phyloP scores from a whole-genome alignment of 2,888 invertebrate genomes.

The Monopis laevigella region DNA sequence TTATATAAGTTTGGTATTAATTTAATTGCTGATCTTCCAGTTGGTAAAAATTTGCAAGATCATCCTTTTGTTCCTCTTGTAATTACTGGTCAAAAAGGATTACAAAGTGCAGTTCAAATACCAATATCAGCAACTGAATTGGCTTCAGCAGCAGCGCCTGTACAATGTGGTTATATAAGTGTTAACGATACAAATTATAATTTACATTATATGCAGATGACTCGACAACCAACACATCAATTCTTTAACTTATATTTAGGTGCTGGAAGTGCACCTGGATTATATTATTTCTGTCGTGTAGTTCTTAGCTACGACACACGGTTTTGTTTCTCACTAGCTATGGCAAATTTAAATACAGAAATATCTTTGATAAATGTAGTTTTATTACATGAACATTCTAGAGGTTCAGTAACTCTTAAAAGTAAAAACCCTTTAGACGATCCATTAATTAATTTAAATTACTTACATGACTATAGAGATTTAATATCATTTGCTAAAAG shows the following conservation, averaged over 20 bases:
- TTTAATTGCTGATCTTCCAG: slow-evolving; percentile 37
- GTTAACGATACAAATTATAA: not conserved
- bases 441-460: slow-evolving; percentile 46
- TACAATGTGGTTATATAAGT: slow-evolving; percentile 27
- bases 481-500: slow-evolving; percentile 38
- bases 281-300: slow-evolving; percentile 35
- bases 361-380: slow-evolving; percentile 24
- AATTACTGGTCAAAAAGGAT: slow-evolving; percentile 39
- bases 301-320: slow-evolving; percentile 36
- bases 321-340: slow-evolving; percentile 34
- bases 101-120: slow-evolving; percentile 24
- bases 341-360: slow-evolving; percentile 4
- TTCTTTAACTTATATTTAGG: slow-evolving; percentile 40
- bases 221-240: slow-evolving; percentile 38
- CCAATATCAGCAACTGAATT: slow-evolving; percentile 26
- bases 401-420: slow-evolving; percentile 37
- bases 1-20: slow-evolving; percentile 35
- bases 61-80: slow-evolving; percentile 53
- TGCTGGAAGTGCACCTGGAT: slow-evolving; percentile 23
- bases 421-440: slow-evolving; percentile 35
- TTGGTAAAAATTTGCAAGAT: slow-evolving; percentile 57
- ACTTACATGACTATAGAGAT: slow-evolving; percentile 45
- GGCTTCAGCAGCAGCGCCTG: slow-evolving; percentile 31
- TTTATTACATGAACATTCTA: slow-evolving; percentile 66
- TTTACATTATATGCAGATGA: not conserved